Percentiles rank a stretch among this genome's conserved stretches.
These are phyloP conservation scores for Ageneiosus marmoratus DNA, from an alignment of 2,113 vertebrate species.

Conservation along the genomic window DNA sequence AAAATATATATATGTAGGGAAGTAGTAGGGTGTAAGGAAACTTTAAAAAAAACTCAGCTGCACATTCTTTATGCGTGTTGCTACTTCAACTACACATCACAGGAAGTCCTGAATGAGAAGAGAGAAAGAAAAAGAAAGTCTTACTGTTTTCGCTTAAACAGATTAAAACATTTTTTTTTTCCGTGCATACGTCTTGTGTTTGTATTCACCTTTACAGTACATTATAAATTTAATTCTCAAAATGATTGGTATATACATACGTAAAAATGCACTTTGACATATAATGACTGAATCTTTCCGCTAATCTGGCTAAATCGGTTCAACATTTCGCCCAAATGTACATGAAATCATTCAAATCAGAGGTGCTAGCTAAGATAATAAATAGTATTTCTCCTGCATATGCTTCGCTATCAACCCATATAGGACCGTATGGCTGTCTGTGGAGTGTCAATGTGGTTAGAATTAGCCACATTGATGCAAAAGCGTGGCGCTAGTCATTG, in stretches of 20 bases:
- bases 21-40: too few relatives aligned
- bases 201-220: conserved; percentile 53
- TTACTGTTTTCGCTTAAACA: conserved; percentile 61
- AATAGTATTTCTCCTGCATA: conserved; percentile 36
- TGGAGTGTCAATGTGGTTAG: conserved; percentile 20
- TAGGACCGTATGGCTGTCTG: conserved; percentile 33
- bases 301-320: conserved; percentile 53
- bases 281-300: conserved; percentile 28
- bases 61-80: conserved; percentile 62
- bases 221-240: conserved; percentile 55
- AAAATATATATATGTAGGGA: background rate
- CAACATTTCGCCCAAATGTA: background rate
- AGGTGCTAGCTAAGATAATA: conserved; percentile 22
- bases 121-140: conserved; percentile 64
- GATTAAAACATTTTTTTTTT: conserved; percentile 48
- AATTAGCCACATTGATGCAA: background rate
- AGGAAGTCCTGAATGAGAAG: conserved; percentile 67
- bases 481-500: background rate
- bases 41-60: conserved; percentile 44
- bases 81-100: conserved; percentile 69
- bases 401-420: conserved; percentile 13
- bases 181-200: conserved; percentile 20
- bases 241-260: conserved; percentile 53
- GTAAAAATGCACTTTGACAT: conserved; percentile 48
- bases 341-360: too few relatives aligned